phyloP scores from a whole-genome alignment of 2,888 invertebrate species.

The Pandemis corylana region DNA sequence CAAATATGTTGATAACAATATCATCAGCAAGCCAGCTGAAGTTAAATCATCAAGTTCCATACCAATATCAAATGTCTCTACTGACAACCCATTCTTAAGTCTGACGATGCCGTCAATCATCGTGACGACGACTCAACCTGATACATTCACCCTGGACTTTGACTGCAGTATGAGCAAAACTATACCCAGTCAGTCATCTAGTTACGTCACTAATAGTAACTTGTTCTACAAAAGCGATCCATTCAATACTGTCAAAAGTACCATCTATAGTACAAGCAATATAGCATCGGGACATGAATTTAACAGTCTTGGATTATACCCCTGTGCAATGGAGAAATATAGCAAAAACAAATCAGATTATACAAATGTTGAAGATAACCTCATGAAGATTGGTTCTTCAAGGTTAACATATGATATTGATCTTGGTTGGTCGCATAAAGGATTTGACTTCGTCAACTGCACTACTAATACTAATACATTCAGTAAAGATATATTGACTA shows the following conservation, averaged over 20 bases:
- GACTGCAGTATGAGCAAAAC: constrained; percentile 74
- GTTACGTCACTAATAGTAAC: constrained; percentile 65
- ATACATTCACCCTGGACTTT: constrained; percentile 73
- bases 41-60: constrained; percentile 55
- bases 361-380: constrained; percentile 74
- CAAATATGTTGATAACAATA: constrained; percentile 59
- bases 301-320: constrained; percentile 76
- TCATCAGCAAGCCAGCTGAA: constrained; percentile 54
- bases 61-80: constrained; percentile 55
- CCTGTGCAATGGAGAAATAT: constrained; percentile 81
- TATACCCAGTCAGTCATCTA: constrained; percentile 61
- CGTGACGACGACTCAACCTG: constrained; percentile 64
- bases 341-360: constrained; percentile 75
- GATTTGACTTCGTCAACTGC: constrained; percentile 77
- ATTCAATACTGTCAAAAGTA: constrained; percentile 71
- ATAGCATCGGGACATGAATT: constrained; percentile 78
- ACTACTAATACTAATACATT: constrained; percentile 69
- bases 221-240: constrained; percentile 78
- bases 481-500: constrained; percentile 74
- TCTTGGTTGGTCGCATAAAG: constrained; percentile 80
- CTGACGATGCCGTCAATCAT: constrained; percentile 71
- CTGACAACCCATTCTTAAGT: constrained; percentile 76
- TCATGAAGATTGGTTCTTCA: constrained; percentile 79
- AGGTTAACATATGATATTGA: constrained; percentile 80
- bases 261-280: constrained; percentile 78